A percentile compares a stretch with the other conserved stretches of the same genome.
These are phyloP conservation scores for Pungitius pungitius DNA, from an alignment of 2,113 vertebrate genomes.

Conservation along the genomic window DNA sequence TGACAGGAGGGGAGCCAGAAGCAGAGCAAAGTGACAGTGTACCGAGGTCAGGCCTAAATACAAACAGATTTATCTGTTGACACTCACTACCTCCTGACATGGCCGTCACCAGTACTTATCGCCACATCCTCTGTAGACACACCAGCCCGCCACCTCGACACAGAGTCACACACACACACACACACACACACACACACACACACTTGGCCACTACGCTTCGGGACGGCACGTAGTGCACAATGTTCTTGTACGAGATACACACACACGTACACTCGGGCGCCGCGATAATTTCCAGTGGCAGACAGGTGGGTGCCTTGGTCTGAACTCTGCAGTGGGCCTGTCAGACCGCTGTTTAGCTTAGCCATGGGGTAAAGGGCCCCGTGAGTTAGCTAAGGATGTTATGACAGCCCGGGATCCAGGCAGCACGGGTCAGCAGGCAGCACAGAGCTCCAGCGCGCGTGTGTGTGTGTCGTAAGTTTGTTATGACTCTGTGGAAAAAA, in stretches of 20 bases:
- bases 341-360: slow-evolving; percentile 54
- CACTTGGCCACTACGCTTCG: slow-evolving; percentile 2
- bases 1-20: slow-evolving; percentile 64
- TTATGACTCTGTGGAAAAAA: background rate
- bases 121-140: slow-evolving; percentile 60
- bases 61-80: slow-evolving; percentile 78
- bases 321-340: slow-evolving; percentile 57
- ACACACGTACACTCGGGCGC: slow-evolving; percentile 13
- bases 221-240: slow-evolving; percentile 22
- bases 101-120: slow-evolving; percentile 73
- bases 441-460: background rate
- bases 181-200: slow-evolving; percentile 24
- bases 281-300: slow-evolving; percentile 49
- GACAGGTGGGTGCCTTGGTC: slow-evolving; percentile 52
- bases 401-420: slow-evolving; percentile 59
- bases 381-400: slow-evolving; percentile 43
- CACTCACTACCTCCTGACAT: slow-evolving; percentile 73
- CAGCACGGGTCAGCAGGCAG: slow-evolving; percentile 56
- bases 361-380: slow-evolving; percentile 37
- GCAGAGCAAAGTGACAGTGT: slow-evolving; percentile 56
- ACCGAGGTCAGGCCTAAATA: slow-evolving; percentile 63
- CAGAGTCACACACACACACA: slow-evolving; percentile 13
- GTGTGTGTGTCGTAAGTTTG: slow-evolving; percentile 1
- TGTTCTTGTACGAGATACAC: slow-evolving; percentile 19
- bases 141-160: slow-evolving; percentile 57